Evolutionary conservation across 2,888 invertebrate genomes (phyloP).

Genomic region (Schizaphis graminum): DNA sequence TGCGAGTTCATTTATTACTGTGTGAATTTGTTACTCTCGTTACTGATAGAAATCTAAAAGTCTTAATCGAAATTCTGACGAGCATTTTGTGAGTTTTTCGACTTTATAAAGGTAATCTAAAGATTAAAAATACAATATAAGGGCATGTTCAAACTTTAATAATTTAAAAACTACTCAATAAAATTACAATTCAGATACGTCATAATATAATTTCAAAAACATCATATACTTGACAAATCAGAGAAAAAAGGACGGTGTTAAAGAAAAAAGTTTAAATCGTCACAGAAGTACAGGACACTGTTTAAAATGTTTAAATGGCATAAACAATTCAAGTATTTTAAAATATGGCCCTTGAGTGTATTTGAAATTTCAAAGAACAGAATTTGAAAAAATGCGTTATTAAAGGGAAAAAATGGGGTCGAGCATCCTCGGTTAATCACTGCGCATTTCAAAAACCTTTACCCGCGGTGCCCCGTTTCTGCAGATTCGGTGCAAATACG

Average conservation of each 20-base stretch:
- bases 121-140: too few relatives aligned
- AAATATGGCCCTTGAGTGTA: not conserved
- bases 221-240: not conserved
- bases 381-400: not conserved
- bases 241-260: not conserved
- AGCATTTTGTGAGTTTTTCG: too few relatives aligned
- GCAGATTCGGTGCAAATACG: too few relatives aligned
- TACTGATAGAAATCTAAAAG: too few relatives aligned
- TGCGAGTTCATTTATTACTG: too few relatives aligned
- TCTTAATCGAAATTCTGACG: too few relatives aligned
- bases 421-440: too few relatives aligned
- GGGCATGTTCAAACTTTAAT: too few relatives aligned
- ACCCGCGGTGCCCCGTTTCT: not conserved
- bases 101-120: too few relatives aligned
- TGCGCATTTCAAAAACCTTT: not conserved
- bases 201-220: not conserved
- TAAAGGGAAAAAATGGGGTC: too few relatives aligned
- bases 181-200: not conserved
- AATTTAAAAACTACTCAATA: too few relatives aligned
- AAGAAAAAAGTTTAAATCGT: not conserved
- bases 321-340: not conserved
- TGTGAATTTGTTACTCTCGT: not conserved
- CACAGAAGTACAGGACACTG: not conserved
- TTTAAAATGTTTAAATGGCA: not conserved
- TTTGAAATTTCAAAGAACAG: not conserved